A percentile compares a stretch with the other conserved stretches of the same genome.
phyloP scores from a whole-genome alignment of 92 coral and sea anemone species.

The Ricordea florida region DNA sequence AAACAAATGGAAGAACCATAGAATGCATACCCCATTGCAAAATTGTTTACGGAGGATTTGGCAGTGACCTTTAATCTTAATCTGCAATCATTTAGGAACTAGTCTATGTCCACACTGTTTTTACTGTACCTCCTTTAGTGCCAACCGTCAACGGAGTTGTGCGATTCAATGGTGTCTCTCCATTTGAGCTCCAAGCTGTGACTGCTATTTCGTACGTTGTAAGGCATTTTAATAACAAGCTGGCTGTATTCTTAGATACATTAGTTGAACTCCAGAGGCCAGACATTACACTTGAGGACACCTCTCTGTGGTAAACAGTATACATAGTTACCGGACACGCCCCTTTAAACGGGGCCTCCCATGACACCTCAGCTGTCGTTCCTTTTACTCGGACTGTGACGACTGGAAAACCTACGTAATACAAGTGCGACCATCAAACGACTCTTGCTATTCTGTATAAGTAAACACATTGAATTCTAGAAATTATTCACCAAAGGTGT shows the following conservation, averaged over 20 bases:
- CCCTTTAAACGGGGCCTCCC: constrained; percentile 10
- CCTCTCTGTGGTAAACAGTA: not conserved
- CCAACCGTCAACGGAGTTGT: not conserved
- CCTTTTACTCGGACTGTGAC: no score
- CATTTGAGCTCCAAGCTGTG: not conserved
- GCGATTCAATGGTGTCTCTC: not conserved
- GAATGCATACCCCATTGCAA: no score
- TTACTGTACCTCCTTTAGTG: not conserved
- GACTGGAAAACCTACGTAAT: no score
- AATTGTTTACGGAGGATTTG: no score
- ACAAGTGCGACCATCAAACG: no score
- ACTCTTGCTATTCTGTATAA: no score
- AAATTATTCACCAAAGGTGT: no score
- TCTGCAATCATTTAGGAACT: no score
- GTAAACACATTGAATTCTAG: no score
- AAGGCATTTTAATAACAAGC: not conserved
- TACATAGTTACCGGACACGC: not conserved
- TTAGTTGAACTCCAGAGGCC: not conserved
- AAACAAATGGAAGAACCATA: no score
- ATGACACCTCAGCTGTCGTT: not conserved
- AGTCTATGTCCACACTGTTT: no score
- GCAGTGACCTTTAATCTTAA: no score
- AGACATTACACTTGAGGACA: not conserved
- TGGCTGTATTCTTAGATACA: not conserved
- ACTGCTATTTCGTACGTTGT: not conserved